phyloP scores from a whole-genome alignment of 2,888 invertebrate genomes.

The Oscheius sp. region DNA sequence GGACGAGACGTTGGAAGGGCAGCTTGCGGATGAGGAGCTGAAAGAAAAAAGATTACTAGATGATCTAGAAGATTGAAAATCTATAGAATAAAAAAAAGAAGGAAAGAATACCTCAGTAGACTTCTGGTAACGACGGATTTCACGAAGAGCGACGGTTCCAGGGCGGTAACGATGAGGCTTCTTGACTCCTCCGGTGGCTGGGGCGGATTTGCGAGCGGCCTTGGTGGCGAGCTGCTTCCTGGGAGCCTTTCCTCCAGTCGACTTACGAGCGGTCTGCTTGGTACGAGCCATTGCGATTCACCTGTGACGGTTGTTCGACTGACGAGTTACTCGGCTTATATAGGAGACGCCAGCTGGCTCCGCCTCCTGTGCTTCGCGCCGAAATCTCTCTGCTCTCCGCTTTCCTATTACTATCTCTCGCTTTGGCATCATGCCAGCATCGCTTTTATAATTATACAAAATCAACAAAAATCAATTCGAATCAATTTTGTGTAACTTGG shows the following conservation, averaged over 20 bases:
- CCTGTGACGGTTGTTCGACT: neutral
- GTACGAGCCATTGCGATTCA: slow-evolving; percentile 85
- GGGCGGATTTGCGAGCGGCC: slow-evolving; percentile 40
- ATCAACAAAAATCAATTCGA: too few relatives aligned
- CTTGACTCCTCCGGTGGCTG: slow-evolving; percentile 82
- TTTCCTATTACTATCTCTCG: too few relatives aligned
- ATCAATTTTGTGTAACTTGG: too few relatives aligned
- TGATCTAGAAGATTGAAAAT: too few relatives aligned
- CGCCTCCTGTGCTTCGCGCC: neutral
- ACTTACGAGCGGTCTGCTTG: slow-evolving; percentile 95
- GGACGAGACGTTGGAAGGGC: slow-evolving; percentile 88
- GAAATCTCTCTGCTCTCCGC: too few relatives aligned
- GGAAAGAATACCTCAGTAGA: too few relatives aligned
- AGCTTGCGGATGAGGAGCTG: slow-evolving; percentile 74
- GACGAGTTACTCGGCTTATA: neutral
- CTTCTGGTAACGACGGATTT: slow-evolving; percentile 48
- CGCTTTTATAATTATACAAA: neutral
- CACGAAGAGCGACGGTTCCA: slow-evolving; percentile 41
- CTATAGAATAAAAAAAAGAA: too few relatives aligned
- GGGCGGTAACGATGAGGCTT: slow-evolving; percentile 81
- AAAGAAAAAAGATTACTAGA: too few relatives aligned
- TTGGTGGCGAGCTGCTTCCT: slow-evolving; percentile 89
- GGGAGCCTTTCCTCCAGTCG: slow-evolving; percentile 94
- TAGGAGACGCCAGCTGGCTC: neutral
- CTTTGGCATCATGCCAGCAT: neutral